phyloP scores from a whole-genome alignment of 1,140 invertebrate genomes.

The Lineus longissimus region DNA sequence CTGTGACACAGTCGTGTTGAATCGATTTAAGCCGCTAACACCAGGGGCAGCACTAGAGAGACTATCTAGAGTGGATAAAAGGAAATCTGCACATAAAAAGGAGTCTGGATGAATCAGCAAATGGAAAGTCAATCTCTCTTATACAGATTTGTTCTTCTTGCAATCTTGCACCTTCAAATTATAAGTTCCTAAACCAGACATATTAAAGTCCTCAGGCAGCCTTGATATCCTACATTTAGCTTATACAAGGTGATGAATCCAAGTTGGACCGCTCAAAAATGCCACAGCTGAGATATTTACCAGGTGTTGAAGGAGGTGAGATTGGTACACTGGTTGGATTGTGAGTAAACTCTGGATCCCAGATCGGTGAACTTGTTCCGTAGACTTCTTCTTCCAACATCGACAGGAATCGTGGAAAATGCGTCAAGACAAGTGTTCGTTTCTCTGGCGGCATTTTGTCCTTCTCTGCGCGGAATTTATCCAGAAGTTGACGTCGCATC shows the following conservation, averaged over 20 bases:
- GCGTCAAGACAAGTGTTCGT: constrained; percentile 63
- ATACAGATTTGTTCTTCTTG: too few species aligned
- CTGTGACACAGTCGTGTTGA: constrained; percentile 26
- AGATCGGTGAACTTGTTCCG: constrained; percentile 80
- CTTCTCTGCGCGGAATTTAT: constrained; percentile 81
- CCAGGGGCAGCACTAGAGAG: constrained; percentile 22
- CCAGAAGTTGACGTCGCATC: constrained; percentile 82
- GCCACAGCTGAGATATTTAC: constrained; percentile 22
- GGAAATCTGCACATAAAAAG: too few species aligned
- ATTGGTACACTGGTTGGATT: constrained; percentile 62
- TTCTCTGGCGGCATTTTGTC: constrained; percentile 86
- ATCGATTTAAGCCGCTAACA: constrained; percentile 39
- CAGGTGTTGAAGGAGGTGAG: constrained; percentile 45
- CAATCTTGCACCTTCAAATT: too few species aligned
- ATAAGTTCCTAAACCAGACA: too few species aligned
- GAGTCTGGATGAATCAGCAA: too few species aligned
- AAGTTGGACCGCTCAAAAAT: not conserved
- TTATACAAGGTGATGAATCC: too few species aligned
- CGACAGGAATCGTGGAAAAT: constrained; percentile 77
- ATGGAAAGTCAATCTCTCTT: too few species aligned
- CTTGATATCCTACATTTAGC: too few species aligned
- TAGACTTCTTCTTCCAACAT: constrained; percentile 84
- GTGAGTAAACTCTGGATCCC: constrained; percentile 84
- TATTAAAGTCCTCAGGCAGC: too few species aligned
- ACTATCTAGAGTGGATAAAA: too few species aligned